A percentile compares a stretch with the other conserved stretches of the same genome.
Evolutionary conservation across 2,888 invertebrate species (phyloP).

Genomic region (Troilus luridus): DNA sequence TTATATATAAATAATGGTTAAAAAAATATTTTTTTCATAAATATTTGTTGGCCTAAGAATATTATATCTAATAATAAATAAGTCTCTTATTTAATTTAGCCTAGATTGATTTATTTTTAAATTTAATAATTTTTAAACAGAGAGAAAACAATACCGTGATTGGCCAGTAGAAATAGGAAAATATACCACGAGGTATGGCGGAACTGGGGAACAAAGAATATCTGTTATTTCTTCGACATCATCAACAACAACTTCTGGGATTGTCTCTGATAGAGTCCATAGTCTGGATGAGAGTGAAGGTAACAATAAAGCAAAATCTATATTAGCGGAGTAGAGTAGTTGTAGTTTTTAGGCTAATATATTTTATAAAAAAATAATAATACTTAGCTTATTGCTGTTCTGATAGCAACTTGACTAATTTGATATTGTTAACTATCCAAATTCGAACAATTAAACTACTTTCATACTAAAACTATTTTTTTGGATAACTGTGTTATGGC

Average conservation of each 20-base stretch:
- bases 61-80: no score
- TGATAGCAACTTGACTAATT: background rate
- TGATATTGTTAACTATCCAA: background rate
- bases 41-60: no score
- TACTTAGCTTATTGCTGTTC: background rate
- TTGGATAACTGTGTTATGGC: background rate
- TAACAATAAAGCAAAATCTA: conserved; percentile 48
- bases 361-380: background rate
- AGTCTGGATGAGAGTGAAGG: conserved; percentile 89
- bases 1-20: background rate
- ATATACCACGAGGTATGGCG: conserved; percentile 63
- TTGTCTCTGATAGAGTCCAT: conserved; percentile 95
- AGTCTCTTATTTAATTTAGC: no score
- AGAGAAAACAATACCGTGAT: conserved; percentile 76
- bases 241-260: conserved; percentile 97
- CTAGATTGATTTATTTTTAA: no score
- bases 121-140: conserved; percentile 68
- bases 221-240: conserved; percentile 94
- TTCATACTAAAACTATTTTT: background rate
- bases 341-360: background rate
- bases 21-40: no score
- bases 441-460: background rate
- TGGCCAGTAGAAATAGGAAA: conserved; percentile 69
- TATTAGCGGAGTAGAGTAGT: background rate
- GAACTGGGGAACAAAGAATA: conserved; percentile 82